phyloP scores from a whole-genome alignment of 2,797 vertebrate genomes.

The Danio tinwini region DNA sequence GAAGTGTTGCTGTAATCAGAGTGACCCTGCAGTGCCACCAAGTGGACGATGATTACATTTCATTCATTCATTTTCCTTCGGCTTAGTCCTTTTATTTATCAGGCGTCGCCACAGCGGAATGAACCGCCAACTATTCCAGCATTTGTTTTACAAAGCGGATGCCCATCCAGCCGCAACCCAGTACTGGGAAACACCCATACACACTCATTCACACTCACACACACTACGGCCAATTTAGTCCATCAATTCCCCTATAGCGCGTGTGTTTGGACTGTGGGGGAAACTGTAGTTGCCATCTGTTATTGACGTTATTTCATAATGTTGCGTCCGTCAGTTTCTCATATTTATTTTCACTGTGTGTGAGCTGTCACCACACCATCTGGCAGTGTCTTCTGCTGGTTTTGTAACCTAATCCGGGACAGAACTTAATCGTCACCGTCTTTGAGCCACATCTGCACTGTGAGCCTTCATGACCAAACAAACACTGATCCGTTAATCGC shows the following conservation, averaged over 20 bases:
- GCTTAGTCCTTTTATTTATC: too few relatives aligned
- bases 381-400: constrained; percentile 67
- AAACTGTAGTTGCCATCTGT: too few relatives aligned
- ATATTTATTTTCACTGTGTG: constrained; percentile 41
- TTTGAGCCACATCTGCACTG: constrained; percentile 10
- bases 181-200: too few relatives aligned
- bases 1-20: constrained; percentile 5
- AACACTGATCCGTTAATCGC: neutral
- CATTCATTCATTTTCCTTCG: too few relatives aligned
- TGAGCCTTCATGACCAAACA: neutral
- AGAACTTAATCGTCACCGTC: constrained; percentile 4
- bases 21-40: constrained; percentile 39
- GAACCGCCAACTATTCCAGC: too few relatives aligned
- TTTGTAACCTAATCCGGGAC: constrained; percentile 37
- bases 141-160: too few relatives aligned
- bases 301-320: neutral
- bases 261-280: too few relatives aligned
- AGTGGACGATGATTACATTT: neutral
- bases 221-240: too few relatives aligned
- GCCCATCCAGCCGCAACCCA: too few relatives aligned
- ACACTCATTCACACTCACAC: too few relatives aligned
- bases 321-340: neutral
- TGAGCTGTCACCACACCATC: constrained; percentile 66
- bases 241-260: too few relatives aligned
- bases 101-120: too few relatives aligned